Evolutionary conservation across 2,888 invertebrate genomes (phyloP).

Genomic region (Nemoura dubitans): DNA sequence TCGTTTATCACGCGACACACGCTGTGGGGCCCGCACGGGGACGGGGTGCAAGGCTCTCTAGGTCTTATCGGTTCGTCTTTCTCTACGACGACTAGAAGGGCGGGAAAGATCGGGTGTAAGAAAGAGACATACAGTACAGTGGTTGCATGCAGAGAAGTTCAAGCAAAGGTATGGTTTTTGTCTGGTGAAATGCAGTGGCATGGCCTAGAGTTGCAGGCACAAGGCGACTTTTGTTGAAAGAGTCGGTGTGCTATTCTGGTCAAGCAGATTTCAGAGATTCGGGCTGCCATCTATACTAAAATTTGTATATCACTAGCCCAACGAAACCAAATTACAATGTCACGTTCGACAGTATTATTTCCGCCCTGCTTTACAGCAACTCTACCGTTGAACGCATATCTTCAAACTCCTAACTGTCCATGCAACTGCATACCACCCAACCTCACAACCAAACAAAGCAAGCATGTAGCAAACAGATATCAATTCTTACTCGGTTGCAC

Average conservation of each 20-base stretch:
- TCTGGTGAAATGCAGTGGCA: not conserved
- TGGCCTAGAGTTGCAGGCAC: not conserved
- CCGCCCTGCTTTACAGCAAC: too few relatives aligned
- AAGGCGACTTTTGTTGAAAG: too few relatives aligned
- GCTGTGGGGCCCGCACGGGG: constrained; percentile 82
- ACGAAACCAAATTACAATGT: too few relatives aligned
- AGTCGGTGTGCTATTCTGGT: too few relatives aligned
- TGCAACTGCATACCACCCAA: constrained; percentile 3
- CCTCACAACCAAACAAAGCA: constrained; percentile 18
- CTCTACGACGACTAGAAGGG: constrained; percentile 31
- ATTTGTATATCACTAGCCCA: too few relatives aligned
- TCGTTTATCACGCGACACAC: constrained; percentile 72
- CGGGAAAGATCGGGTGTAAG: constrained; percentile 50
- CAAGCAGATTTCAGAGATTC: too few relatives aligned
- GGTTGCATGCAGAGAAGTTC: constrained; percentile 24
- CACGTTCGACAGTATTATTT: too few relatives aligned
- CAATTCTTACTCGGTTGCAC: constrained; percentile 49
- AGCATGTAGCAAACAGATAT: constrained; percentile 8
- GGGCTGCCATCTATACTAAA: too few relatives aligned
- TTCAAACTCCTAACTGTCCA: too few relatives aligned
- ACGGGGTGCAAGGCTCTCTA: constrained; percentile 71
- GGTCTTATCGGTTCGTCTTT: constrained; percentile 56
- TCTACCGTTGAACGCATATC: too few relatives aligned
- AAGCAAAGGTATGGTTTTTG: constrained; percentile 8
- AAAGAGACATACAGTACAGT: constrained; percentile 45